Evolutionary conservation across 1,140 invertebrate species (phyloP).

Genomic region (Dinothrombium tinctorium): DNA sequence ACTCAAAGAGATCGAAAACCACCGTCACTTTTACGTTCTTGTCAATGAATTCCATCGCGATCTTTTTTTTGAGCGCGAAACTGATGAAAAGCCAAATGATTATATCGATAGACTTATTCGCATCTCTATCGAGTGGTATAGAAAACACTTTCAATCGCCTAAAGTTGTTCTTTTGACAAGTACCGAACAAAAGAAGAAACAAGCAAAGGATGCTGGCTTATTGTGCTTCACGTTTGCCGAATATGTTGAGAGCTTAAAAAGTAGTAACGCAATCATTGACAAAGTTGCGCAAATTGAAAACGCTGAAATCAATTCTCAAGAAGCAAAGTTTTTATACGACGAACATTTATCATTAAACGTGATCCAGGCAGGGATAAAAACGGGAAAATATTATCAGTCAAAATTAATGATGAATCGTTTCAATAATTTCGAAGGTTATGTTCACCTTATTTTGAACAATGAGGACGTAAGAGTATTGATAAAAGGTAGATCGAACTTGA

Average conservation of each 20-base stretch:
- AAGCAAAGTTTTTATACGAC: slow-evolving; percentile 32
- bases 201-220: slow-evolving; percentile 29
- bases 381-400: slow-evolving; percentile 53
- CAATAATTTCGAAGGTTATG: slow-evolving; percentile 83
- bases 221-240: slow-evolving; percentile 22
- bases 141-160: slow-evolving; percentile 26
- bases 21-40: slow-evolving; percentile 72
- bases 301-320: background rate
- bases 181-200: slow-evolving; percentile 48
- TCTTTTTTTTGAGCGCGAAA: slow-evolving; percentile 1
- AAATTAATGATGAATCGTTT: slow-evolving; percentile 45
- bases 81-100: slow-evolving; percentile 6
- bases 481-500: slow-evolving; percentile 63
- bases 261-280: slow-evolving; percentile 39
- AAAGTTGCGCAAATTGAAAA: background rate
- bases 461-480: slow-evolving; percentile 42
- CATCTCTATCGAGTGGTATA: slow-evolving; percentile 54
- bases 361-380: slow-evolving; percentile 49
- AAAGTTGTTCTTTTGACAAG: slow-evolving; percentile 57
- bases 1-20: slow-evolving; percentile 51
- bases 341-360: slow-evolving; percentile 53
- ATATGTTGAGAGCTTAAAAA: slow-evolving; percentile 40
- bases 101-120: slow-evolving; percentile 69
- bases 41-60: slow-evolving; percentile 76
- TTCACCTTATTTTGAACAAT: slow-evolving; percentile 35